Conservation (phyloP, 2,888 invertebrate species). For the Dolomedes plantarius region DNA sequence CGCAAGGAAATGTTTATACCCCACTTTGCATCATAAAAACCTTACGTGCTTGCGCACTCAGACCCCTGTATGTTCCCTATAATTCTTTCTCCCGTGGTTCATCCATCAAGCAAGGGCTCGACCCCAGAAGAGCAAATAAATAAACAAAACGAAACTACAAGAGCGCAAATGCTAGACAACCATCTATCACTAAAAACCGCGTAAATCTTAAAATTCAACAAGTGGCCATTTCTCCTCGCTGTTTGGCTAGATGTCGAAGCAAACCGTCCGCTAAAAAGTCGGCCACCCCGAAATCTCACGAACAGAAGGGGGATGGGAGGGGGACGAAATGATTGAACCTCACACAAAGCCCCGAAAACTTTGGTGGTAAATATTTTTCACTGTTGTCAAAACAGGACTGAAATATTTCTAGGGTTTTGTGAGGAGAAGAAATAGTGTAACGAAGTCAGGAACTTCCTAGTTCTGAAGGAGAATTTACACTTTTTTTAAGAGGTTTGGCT, state of each 20-base stretch:
- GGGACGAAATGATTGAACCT: not conserved
- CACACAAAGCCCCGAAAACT: not conserved
- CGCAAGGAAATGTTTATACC: too few relatives aligned
- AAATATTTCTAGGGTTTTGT: not conserved
- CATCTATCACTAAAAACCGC: constrained; percentile 7
- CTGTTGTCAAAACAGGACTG: not conserved
- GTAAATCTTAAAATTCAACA: constrained; percentile 14
- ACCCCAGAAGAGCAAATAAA: not conserved
- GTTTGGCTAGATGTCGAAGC: constrained; percentile 4
- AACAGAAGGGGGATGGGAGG: not conserved
- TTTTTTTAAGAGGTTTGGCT: too few relatives aligned
- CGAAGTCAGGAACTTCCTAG: not conserved
- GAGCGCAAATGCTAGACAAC: not conserved
- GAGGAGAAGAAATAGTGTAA: not conserved
- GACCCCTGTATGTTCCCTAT: too few relatives aligned
- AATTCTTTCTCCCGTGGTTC: not conserved
- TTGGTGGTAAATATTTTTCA: constrained; percentile 11
- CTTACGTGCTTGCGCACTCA: too few relatives aligned
- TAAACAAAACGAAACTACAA: not conserved
- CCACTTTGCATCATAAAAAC: too few relatives aligned
- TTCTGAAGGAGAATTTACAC: too few relatives aligned
- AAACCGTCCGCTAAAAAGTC: not conserved
- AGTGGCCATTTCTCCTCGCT: not conserved
- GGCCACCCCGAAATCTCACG: constrained; percentile 2
- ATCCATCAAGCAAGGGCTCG: not conserved